phyloP scores from a whole-genome alignment of 2,888 invertebrate species.

The Tholera decimalis region DNA sequence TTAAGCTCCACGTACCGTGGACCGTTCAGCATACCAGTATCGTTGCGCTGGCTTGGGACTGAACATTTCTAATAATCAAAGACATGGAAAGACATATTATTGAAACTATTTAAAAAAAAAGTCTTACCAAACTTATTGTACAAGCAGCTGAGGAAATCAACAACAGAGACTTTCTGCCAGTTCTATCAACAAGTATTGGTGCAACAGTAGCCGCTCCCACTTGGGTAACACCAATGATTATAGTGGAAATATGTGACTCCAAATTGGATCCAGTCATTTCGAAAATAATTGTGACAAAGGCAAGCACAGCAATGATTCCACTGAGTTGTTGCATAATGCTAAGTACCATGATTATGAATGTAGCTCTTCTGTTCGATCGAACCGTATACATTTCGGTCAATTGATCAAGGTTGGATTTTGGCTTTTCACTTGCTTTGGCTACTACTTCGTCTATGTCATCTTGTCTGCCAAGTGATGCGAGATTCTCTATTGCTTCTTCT shows the following conservation, averaged over 20 bases:
- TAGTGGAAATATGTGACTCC: conserved; percentile 73
- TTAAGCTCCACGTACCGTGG: too few relatives aligned
- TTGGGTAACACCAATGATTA: conserved; percentile 74
- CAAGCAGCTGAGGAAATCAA: conserved; percentile 70
- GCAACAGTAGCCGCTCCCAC: conserved; percentile 69
- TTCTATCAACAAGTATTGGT: conserved; percentile 74
- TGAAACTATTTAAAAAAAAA: too few relatives aligned
- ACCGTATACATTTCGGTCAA: conserved; percentile 72
- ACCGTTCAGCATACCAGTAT: too few relatives aligned
- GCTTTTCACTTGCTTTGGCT: conserved; percentile 55
- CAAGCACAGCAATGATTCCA: conserved; percentile 70
- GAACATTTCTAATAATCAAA: too few relatives aligned
- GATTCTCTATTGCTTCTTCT: conserved; percentile 63
- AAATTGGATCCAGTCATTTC: conserved; percentile 74
- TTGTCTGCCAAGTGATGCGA: conserved; percentile 70
- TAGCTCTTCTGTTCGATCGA: conserved; percentile 72
- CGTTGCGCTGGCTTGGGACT: too few relatives aligned
- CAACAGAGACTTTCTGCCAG: conserved; percentile 72
- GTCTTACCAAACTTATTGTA: conserved; percentile 75
- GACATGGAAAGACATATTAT: too few relatives aligned
- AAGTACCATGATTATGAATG: conserved; percentile 70
- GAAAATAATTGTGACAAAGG: conserved; percentile 74
- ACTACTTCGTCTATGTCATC: conserved; percentile 68
- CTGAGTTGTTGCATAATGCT: conserved; percentile 73
- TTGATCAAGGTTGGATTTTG: conserved; percentile 46